These are phyloP conservation scores for Meganola albula DNA, from an alignment of 2,888 invertebrate genomes.

Conservation along the genomic window DNA sequence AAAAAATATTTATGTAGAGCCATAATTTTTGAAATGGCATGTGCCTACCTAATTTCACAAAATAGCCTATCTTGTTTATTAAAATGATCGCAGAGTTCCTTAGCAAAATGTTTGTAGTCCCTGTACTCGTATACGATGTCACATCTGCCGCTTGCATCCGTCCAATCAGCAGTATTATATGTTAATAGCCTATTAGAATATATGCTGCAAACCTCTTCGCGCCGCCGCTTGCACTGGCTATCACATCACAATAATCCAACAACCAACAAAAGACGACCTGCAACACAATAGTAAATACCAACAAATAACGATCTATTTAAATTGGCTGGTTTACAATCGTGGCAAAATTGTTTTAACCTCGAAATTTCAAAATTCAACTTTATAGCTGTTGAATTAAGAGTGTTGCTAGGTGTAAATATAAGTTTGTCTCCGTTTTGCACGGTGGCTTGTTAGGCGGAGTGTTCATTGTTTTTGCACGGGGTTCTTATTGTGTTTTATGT, in stretches of 20 bases:
- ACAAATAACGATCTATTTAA: conserved; percentile 29
- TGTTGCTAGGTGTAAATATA: conserved; percentile 10
- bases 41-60: too few relatives aligned
- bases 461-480: conserved; percentile 54
- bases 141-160: conserved; percentile 71
- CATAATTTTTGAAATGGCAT: too few relatives aligned
- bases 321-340: conserved; percentile 36
- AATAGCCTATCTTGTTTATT: too few relatives aligned
- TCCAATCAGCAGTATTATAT: conserved; percentile 80
- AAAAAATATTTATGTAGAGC: too few relatives aligned
- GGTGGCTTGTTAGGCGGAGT: conserved; percentile 58
- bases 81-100: too few relatives aligned
- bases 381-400: conserved; percentile 18
- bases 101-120: conserved; percentile 37
- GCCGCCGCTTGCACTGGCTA: conserved; percentile 47
- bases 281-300: conserved; percentile 8
- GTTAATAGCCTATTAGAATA: conserved; percentile 78
- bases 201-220: conserved; percentile 57
- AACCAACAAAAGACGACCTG: conserved; percentile 37
- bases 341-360: conserved; percentile 15
- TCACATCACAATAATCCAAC: conserved; percentile 36
- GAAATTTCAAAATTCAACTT: conserved; percentile 15
- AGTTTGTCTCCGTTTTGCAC: conserved; percentile 42
- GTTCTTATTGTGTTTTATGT: conserved; percentile 45
- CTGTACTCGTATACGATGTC: conserved; percentile 47